Evolutionary conservation across 2,113 vertebrate species (phyloP).

Genomic region (Chlamydotis undulata): DNA sequence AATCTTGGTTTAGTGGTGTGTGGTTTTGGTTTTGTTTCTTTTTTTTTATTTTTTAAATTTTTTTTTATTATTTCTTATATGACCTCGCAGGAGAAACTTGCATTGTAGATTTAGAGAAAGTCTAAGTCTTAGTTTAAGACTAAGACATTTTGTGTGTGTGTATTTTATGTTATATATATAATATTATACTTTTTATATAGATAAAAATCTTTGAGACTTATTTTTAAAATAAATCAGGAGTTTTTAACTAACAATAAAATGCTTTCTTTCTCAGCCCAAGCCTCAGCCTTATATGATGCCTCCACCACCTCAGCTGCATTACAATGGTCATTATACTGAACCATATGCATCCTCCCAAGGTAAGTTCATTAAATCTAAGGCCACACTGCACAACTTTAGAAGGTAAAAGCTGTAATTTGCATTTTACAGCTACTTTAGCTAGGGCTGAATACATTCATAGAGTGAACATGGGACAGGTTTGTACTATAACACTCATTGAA

Average conservation of each 20-base stretch:
- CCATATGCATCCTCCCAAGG: slow-evolving; percentile 95
- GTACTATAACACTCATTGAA: not conserved
- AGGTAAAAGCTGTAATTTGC: not conserved
- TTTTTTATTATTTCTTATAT: not conserved
- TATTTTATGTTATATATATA: not conserved
- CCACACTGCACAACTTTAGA: not conserved
- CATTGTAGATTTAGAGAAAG: not conserved
- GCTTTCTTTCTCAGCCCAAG: slow-evolving; percentile 82
- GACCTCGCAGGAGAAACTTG: not conserved
- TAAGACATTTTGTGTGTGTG: not conserved
- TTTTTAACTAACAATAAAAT: slow-evolving; percentile 34
- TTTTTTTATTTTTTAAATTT: not conserved
- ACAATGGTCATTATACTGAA: slow-evolving; percentile 93
- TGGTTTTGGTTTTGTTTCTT: not conserved
- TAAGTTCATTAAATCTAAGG: slow-evolving; percentile 49
- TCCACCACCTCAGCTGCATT: slow-evolving; percentile 89
- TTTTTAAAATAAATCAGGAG: not conserved
- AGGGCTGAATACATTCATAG: not conserved
- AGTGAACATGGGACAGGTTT: not conserved
- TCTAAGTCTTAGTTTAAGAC: no score
- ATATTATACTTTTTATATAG: no score
- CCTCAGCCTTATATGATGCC: slow-evolving; percentile 92
- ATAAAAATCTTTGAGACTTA: not conserved
- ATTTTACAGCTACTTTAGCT: not conserved
- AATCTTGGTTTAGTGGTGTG: not conserved